Evolutionary conservation across 2,797 vertebrate genomes (phyloP).

Genomic region (Gymnoscopelus braueri): DNA sequence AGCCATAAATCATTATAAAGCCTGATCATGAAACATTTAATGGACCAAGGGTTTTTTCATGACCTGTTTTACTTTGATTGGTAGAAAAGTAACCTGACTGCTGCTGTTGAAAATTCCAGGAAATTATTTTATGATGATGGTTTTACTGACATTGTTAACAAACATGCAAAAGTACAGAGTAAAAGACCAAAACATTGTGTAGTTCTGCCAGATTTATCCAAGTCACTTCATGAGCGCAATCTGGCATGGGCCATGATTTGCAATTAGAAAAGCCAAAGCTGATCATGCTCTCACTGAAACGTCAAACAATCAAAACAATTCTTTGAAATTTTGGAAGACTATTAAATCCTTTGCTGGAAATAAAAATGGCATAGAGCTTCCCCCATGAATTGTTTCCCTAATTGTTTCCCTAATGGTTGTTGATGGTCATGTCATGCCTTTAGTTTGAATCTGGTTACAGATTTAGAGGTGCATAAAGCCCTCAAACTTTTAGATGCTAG

Average conservation of each 20-base stretch:
- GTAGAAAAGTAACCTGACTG: background rate
- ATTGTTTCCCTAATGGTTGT: background rate
- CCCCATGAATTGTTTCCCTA: slow-evolving; percentile 1
- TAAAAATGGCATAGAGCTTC: slow-evolving; percentile 8
- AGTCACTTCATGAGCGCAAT: slow-evolving; percentile 24
- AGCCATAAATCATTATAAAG: too few species aligned
- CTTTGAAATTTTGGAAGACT: slow-evolving; percentile 6
- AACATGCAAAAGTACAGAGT: slow-evolving; percentile 25
- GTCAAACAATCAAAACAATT: background rate
- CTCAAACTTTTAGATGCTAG: slow-evolving; percentile 1
- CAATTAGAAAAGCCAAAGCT: slow-evolving; percentile 6
- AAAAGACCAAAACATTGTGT: slow-evolving; percentile 23
- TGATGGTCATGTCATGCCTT: slow-evolving; percentile 1
- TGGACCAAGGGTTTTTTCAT: background rate
- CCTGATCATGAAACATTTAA: too few species aligned
- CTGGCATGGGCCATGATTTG: slow-evolving; percentile 16
- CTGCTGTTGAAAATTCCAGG: background rate
- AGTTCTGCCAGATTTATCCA: slow-evolving; percentile 10
- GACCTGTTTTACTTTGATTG: background rate
- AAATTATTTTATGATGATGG: slow-evolving; percentile 1
- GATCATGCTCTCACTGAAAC: background rate
- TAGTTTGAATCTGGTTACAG: background rate
- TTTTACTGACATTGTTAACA: slow-evolving; percentile 25
- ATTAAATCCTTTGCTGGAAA: slow-evolving; percentile 1
- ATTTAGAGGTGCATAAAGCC: slow-evolving; percentile 8